Base-by-base conservation (phyloP, 2,113 vertebrate genomes). In the Oreamnos americanus region DNA sequence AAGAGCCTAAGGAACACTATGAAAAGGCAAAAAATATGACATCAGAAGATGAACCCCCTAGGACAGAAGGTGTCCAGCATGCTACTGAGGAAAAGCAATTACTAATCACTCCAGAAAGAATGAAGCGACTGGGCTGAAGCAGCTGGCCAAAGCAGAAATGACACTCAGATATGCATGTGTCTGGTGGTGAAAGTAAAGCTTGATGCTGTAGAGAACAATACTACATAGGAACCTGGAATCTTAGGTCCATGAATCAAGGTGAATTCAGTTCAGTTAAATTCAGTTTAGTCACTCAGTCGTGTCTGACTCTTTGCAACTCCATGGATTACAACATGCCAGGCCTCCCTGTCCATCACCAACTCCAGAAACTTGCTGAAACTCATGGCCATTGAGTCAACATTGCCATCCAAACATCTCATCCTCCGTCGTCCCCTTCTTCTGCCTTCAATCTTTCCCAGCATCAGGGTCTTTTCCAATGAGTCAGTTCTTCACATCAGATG, bases 321-420 rank as follows among this genome's bases (percentile, higher is more conserved):
- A 39, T 36, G n/a, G n/a, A 71, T 71, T 71, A 71, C 19, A 71
- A 21, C 19, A 71, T 0, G 0, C 5, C 67, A 71, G 19, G n/a
- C 19, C 67, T 71, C 9, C 19, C 19, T 39, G n/a, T 71, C 19
- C 10, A 23, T 36, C n/a, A 23, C n/a, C 5, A 23, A 71, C 19
- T 12, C n/a, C 19, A 39, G 9, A 9, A 39, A 71, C n/a, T 71
- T 71, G 19, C 67, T 36, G n/a, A 71, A 71, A 71, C n/a, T 71
- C 67, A 12, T 36, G n/a, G n/a, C 67, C 5, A 23, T 23, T 36
- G 9, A 39, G 67, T 71, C 1, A 0, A 5, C 12, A 10, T 23
- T 71, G 10, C 19, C 19, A 11, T 21, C 17, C n/a, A 36, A 71
- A 17, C n/a, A 71, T 36, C n/a, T 71, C 64, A 36, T 21, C 19